Conservation (phyloP, 2,888 invertebrate genomes). For the Drosophila eohydei region DNA sequence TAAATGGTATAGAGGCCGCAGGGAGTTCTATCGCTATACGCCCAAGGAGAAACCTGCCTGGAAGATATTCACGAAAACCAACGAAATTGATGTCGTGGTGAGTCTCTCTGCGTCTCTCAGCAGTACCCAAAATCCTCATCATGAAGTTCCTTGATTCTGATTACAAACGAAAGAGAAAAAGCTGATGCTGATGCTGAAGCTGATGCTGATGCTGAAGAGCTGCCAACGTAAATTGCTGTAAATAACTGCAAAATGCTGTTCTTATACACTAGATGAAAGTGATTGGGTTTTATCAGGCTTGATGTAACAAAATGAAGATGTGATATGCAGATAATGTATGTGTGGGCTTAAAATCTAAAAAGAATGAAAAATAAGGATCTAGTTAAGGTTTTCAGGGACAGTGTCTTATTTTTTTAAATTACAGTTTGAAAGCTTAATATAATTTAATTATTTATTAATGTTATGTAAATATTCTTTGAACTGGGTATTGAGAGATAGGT, state of each 20-base stretch:
- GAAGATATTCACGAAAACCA: conserved; percentile 89
- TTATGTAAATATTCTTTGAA: no score
- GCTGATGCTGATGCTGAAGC: conserved; percentile 31
- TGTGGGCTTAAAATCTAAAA: no score
- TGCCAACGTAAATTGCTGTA: conserved; percentile 64
- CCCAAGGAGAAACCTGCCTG: conserved; percentile 90
- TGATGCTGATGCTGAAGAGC: conserved; percentile 46
- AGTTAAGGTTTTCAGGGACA: no score
- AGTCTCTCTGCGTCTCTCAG: conserved; percentile 73
- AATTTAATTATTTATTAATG: no score
- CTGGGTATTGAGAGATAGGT: no score
- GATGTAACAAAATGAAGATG: background rate
- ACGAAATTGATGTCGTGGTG: conserved; percentile 92
- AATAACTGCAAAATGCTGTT: conserved; percentile 45
- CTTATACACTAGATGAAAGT: background rate
- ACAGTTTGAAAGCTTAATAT: no score
- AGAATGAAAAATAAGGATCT: no score
- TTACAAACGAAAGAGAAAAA: conserved; percentile 11
- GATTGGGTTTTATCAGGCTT: background rate
- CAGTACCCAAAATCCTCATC: conserved; percentile 24
- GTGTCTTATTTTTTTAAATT: no score
- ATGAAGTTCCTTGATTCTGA: conserved; percentile 32
- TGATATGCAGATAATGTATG: background rate
- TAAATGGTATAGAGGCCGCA: conserved; percentile 93
- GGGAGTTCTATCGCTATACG: conserved; percentile 94